Conservation (phyloP, 2,113 vertebrate species). For the Loxodonta africana region DNA sequence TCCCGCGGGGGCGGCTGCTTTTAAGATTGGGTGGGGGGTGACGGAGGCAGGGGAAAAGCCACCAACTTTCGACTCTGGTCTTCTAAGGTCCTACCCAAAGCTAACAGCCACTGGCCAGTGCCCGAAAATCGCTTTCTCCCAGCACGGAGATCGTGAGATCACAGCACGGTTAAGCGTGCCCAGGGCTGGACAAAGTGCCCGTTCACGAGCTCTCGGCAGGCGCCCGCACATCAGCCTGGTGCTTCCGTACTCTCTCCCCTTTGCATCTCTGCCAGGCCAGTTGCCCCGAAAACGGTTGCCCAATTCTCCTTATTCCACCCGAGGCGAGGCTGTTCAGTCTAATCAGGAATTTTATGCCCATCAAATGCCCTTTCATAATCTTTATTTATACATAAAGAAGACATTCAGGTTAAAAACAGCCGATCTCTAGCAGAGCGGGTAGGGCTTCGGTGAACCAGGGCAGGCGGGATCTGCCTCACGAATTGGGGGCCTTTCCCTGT, state of each 20-base stretch:
- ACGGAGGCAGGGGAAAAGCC: neutral
- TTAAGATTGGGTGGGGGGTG: slow-evolving; percentile 18
- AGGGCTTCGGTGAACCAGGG: slow-evolving; percentile 70
- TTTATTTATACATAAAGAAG: slow-evolving; percentile 87
- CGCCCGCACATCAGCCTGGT: slow-evolving; percentile 59
- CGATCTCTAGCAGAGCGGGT: slow-evolving; percentile 7
- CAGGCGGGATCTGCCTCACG: slow-evolving; percentile 64
- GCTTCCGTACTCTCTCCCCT: slow-evolving; percentile 83
- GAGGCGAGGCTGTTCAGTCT: slow-evolving; percentile 81
- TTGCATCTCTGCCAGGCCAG: slow-evolving; percentile 76
- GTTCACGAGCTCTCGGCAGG: slow-evolving; percentile 60
- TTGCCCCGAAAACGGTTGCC: slow-evolving; percentile 80
- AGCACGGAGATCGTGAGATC: slow-evolving; percentile 81
- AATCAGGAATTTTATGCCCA: slow-evolving; percentile 90
- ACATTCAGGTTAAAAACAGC: slow-evolving; percentile 82
- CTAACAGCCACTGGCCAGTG: slow-evolving; percentile 26
- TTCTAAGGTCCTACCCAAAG: slow-evolving; percentile 45
- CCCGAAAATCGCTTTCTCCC: slow-evolving; percentile 46
- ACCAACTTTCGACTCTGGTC: slow-evolving; percentile 17
- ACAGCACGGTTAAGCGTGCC: slow-evolving; percentile 84
- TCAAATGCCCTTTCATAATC: slow-evolving; percentile 86
- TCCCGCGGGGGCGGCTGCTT: slow-evolving; percentile 51
- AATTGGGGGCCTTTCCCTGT: slow-evolving; percentile 59
- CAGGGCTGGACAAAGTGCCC: slow-evolving; percentile 77
- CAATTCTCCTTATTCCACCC: slow-evolving; percentile 78